These are phyloP conservation scores for Galemys pyrenaicus DNA, from an alignment of 2,113 vertebrate genomes.

Conservation along the genomic window DNA sequence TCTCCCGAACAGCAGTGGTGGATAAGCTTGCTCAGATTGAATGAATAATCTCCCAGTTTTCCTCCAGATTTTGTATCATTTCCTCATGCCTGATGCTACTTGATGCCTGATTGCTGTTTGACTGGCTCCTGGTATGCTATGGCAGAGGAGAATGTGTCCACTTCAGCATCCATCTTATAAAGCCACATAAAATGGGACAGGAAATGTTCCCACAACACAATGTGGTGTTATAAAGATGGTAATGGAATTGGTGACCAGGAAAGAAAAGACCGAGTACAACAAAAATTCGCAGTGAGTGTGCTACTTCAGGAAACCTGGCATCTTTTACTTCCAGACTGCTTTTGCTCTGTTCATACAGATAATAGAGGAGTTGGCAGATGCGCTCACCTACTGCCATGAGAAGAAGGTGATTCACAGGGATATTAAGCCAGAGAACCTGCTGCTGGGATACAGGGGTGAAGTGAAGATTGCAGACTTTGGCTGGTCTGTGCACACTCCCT, in stretches of 20 bases:
- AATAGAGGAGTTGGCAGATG: constrained; percentile 93
- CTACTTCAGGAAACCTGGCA: rapidly evolving
- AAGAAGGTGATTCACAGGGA: constrained; percentile 94
- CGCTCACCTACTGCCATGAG: constrained; percentile 90
- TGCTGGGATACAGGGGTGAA: constrained; percentile 91
- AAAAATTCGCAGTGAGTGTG: rapidly evolving
- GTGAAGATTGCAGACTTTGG: constrained; percentile 95
- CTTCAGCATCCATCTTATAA: neutral
- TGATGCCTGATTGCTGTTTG: neutral
- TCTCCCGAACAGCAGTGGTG: neutral
- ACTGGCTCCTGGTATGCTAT: neutral
- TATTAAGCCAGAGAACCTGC: constrained; percentile 95
- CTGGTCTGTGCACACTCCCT: constrained; percentile 94
- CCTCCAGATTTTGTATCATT: neutral
- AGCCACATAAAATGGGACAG: too few relatives aligned
- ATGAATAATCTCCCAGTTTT: neutral
- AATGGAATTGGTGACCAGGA: neutral
- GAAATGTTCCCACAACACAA: neutral
- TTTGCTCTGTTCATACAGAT: constrained; percentile 81
- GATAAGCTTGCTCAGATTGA: too few relatives aligned
- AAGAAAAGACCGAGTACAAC: neutral
- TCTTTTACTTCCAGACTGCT: neutral
- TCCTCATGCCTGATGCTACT: neutral
- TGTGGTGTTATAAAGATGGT: neutral
- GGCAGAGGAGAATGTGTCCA: neutral